Conservation (phyloP, 2,113 vertebrate genomes). For the Atrichornis clamosus region DNA sequence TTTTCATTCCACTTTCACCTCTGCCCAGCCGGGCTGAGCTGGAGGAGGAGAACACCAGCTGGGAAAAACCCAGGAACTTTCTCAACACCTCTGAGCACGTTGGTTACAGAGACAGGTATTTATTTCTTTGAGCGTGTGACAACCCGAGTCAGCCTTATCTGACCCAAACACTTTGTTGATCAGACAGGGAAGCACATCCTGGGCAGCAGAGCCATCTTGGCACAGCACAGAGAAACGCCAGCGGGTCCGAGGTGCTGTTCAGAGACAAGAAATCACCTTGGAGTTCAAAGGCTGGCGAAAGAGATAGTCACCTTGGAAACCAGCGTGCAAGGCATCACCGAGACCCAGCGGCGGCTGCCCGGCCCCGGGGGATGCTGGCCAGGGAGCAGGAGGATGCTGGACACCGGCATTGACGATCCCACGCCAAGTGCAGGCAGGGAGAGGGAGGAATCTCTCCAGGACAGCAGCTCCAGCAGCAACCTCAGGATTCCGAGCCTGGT, state of each 20-base stretch:
- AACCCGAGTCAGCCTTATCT: constrained; percentile 4
- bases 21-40: background rate
- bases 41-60: background rate
- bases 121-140: background rate
- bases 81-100: fast-evolving
- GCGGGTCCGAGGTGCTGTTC: background rate
- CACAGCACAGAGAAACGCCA: background rate
- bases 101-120: background rate
- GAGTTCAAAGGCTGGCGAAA: background rate
- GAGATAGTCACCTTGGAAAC: constrained; percentile 53
- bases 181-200: background rate
- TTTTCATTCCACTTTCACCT: background rate
- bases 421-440: fast-evolving
- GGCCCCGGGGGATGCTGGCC: background rate
- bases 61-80: background rate
- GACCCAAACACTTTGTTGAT: constrained; percentile 4
- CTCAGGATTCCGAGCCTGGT: fast-evolving
- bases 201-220: background rate
- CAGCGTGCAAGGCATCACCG: fast-evolving
- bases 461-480: background rate
- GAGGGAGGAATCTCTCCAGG: background rate
- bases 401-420: background rate
- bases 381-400: background rate
- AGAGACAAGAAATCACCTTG: background rate
- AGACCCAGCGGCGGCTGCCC: background rate